Conservation (phyloP, 2,797 vertebrate species). For the Staurois parvus region DNA sequence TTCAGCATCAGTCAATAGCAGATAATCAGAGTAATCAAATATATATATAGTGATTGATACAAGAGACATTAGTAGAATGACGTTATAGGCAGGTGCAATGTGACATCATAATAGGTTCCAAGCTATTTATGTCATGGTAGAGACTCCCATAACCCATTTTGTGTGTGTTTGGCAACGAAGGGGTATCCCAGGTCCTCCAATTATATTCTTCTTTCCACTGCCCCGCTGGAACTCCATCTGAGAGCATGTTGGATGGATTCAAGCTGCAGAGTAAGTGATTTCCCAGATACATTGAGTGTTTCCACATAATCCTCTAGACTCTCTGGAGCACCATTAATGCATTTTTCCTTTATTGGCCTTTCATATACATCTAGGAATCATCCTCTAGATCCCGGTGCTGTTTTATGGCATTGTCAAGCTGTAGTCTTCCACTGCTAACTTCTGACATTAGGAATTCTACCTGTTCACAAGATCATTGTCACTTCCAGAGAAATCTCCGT, state of each 20-base stretch:
- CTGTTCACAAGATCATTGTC: constrained; percentile 28
- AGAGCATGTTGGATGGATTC: constrained; percentile 34
- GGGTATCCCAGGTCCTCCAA: background rate
- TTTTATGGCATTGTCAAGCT: constrained; percentile 29
- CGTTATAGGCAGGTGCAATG: background rate
- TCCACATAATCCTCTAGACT: background rate
- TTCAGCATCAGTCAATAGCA: constrained; percentile 65
- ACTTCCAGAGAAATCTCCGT: background rate
- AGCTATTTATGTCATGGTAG: background rate
- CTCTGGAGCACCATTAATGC: background rate
- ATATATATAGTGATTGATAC: too few species aligned
- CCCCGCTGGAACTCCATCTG: background rate
- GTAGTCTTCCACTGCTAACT: background rate
- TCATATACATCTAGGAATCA: constrained; percentile 35
- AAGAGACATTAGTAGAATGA: background rate
- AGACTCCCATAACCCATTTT: background rate
- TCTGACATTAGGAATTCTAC: background rate
- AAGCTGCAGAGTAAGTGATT: background rate
- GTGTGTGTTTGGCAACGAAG: background rate
- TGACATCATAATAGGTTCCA: background rate
- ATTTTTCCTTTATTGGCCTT: background rate
- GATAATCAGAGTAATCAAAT: background rate
- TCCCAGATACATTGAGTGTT: background rate
- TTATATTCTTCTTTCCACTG: background rate
- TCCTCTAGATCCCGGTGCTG: constrained; percentile 23